A percentile compares a stretch with the other conserved stretches of the same genome.
Conservation (phyloP, 2,797 vertebrate species). For the Syndactyla subalaris region DNA sequence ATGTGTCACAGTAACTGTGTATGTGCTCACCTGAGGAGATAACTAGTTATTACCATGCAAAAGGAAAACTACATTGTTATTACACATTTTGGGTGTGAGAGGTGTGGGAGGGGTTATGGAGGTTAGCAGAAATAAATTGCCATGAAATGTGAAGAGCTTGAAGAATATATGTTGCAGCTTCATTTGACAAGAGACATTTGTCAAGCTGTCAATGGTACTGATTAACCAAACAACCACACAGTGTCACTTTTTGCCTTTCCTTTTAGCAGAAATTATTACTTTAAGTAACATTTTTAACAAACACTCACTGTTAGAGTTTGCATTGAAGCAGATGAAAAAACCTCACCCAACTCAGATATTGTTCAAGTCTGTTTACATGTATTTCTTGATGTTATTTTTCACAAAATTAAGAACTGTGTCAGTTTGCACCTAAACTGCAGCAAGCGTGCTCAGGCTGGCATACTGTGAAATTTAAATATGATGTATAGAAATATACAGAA, state of each 20-base stretch:
- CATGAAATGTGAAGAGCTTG: conserved; percentile 50
- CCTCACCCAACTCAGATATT: neutral
- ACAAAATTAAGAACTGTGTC: neutral
- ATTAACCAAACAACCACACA: conserved; percentile 12
- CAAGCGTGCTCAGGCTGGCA: neutral
- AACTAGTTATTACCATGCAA: neutral
- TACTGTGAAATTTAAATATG: neutral
- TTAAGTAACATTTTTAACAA: neutral
- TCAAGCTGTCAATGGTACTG: conserved; percentile 47
- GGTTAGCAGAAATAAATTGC: conserved; percentile 51
- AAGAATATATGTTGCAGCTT: conserved; percentile 51
- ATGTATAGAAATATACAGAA: conserved; percentile 40
- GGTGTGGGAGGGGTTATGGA: no score
- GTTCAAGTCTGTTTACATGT: neutral
- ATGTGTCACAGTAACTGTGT: neutral
- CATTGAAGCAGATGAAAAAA: neutral
- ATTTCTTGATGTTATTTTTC: neutral
- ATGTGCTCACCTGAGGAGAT: neutral
- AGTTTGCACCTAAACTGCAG: neutral
- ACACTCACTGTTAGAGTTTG: neutral
- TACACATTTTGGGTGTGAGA: neutral
- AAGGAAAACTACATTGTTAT: conserved; percentile 32
- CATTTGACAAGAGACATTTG: conserved; percentile 66
- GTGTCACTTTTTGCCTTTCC: neutral
- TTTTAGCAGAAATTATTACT: conserved; percentile 24